Conservation (phyloP, 2,797 vertebrate species). For the Micromesistius poutassou region DNA sequence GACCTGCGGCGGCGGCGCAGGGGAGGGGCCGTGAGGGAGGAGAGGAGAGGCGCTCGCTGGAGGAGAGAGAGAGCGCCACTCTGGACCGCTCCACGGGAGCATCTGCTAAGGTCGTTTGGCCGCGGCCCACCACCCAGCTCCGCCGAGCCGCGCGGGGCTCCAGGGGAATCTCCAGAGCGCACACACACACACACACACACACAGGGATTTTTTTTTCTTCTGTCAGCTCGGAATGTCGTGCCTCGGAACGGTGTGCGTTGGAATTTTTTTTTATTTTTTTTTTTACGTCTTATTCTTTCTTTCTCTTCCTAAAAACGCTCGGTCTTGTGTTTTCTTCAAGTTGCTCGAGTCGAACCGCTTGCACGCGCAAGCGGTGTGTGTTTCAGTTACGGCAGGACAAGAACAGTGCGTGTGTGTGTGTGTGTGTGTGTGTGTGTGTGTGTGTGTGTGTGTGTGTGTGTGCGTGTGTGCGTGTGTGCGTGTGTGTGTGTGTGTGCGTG, state of each 20-base stretch:
- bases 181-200: too few relatives aligned
- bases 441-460: too few relatives aligned
- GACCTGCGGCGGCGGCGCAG: not conserved
- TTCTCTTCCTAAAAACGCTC: too few relatives aligned
- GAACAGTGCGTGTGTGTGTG: not conserved
- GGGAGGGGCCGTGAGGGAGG: not conserved
- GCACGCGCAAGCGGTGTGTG: too few relatives aligned
- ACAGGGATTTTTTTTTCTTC: not conserved
- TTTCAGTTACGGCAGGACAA: too few relatives aligned
- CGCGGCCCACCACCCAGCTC: conserved; percentile 21
- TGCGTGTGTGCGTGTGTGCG: not conserved
- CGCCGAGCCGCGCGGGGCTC: conserved; percentile 33
- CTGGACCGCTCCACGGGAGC: conserved; percentile 29
- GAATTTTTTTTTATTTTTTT: not conserved
- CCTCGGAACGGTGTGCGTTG: not conserved
- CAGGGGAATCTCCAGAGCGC: conserved; percentile 24
- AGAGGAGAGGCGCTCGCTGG: not conserved
- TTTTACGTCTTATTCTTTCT: not conserved
- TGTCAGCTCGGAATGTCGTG: not conserved
- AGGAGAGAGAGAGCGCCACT: not conserved
- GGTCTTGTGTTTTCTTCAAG: too few relatives aligned
- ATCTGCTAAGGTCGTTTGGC: conserved; percentile 62
- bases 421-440: too few relatives aligned
- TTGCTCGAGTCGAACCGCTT: too few relatives aligned
- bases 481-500: too few relatives aligned